Base-by-base conservation (phyloP, 1,140 invertebrate genomes). In the Pomphorhynchus laevis region DNA sequence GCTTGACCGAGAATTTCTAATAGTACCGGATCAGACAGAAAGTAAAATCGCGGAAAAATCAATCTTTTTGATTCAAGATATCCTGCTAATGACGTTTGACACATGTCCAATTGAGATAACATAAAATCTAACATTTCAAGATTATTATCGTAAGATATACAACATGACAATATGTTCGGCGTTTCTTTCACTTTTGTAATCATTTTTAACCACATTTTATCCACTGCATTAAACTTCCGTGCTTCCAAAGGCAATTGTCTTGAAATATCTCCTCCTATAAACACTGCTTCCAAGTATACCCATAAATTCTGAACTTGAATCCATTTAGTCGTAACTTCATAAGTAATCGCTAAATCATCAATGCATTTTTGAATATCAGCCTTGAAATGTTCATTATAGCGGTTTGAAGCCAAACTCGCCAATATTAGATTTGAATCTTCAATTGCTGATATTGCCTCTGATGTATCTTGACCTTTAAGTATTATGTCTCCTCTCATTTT, bases 151-250 rank as follows among this genome's bases (percentile, higher is more conserved):
- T 29, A 9, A 3, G 25, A 29, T 29, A 14, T 29, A 29, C 25
- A 29, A 29, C 25, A 29, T 29, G 25, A 29, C 14, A 29, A 29
- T 8, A 29, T 14, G 14, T 29, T 29, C 5, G 25, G 25, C 11
- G 11, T 29, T 29, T 29, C 25, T 14, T 29, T 12, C 14, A 29
- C 14, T 3, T 3, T 3, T 8, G 14, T 3, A 29, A 3, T 29
- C 38, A 80, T 84, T 54, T 86, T 86, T 51, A 84, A 75, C 80
- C 82, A 91, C 2, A 75, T 80, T 51, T 86, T 84, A 53, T 91
- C 82, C 45, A 91, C 89, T 61, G 80, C 84, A 17, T 74, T 75
- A 58, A 89, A 89, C 9, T 58, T 44, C 39, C 61, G 57, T 2
- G 56, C 55, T 51, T 58, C 56, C 50, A 66, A 58, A 74, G 82